Base-by-base conservation (phyloP, 1,140 invertebrate genomes). In the Dreissena rostriformis region DNA sequence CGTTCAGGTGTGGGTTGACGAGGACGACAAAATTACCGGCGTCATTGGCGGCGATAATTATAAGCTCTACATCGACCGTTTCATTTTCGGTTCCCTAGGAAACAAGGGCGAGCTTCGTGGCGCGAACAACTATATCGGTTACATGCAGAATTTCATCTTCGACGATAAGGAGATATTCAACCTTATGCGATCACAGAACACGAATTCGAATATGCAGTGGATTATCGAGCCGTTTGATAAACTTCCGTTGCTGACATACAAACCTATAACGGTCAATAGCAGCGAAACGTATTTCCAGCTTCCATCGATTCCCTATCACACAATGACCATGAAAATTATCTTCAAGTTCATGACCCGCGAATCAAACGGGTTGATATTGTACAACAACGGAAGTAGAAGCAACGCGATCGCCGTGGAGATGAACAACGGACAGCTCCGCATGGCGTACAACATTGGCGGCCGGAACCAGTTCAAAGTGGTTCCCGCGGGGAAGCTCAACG, bases 371-470 rank as follows among this genome's bases (percentile, higher is more conserved):
- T 91, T 99, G 0, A 91, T 99, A 0, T 93, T 99, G 0, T 99
- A 98, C 94, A 99, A 98, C 91, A 97, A 97, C 0, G 98, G 98
- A 91, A 96, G 97, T 88, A 95, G 96, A 17, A 97, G 98, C 89
- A 98, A 99, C 92, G 99, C 98, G 90, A 95, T 99, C 26, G 97
- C 98, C 0, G 91, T 99, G 39, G 98, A 99, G 92, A 94, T 98
- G 0, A 94, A 95, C 22, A 95, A 96, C 70, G 95, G 96, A 2
- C 94, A 95, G 12, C 93, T 99, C 0, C 95, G 96, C 82, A 98
- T 99, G 93, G 96, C 96, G 22, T 98, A 97, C 91, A 98, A 97
- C 0, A 94, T 98, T 0, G 98, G 98, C 0, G 96, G 76, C 80
- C 87, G 57, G 95, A 97, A 0, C 93, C 51, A 53, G 71, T 76